Conservation (phyloP, 2,888 invertebrate genomes). For the Hybos culiciformis region DNA sequence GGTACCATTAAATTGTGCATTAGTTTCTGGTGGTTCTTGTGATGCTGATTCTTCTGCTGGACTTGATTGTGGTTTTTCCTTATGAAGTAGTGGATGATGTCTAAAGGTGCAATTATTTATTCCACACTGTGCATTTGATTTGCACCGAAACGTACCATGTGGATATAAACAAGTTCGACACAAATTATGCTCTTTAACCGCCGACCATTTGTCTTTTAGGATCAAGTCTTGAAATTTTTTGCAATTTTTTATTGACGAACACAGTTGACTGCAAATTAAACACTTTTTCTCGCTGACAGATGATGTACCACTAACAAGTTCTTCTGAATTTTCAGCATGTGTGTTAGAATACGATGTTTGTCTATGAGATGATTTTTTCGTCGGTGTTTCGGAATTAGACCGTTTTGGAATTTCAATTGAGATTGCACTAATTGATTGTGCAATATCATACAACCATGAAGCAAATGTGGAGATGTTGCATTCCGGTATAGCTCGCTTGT, state of each 20-base stretch:
- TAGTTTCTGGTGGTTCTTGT: too few species aligned
- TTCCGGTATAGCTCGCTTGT: slow-evolving; percentile 1
- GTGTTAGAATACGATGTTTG: too few species aligned
- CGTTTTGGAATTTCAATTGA: too few species aligned
- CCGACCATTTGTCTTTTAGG: not conserved
- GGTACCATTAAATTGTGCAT: too few species aligned
- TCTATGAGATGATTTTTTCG: too few species aligned
- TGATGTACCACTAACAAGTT: too few species aligned
- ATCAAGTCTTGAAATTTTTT: not conserved
- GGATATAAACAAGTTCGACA: too few species aligned
- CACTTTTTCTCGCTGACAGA: not conserved
- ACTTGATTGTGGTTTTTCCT: too few species aligned
- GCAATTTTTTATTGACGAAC: not conserved
- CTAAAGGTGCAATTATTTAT: slow-evolving; percentile 3
- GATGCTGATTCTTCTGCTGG: too few species aligned
- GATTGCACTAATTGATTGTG: slow-evolving; percentile 1
- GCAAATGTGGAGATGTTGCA: slow-evolving; percentile 3
- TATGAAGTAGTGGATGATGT: too few species aligned
- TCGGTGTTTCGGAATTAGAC: too few species aligned
- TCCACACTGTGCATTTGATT: slow-evolving; percentile 4
- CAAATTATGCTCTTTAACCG: slow-evolving; percentile 2
- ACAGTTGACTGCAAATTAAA: slow-evolving; percentile 1
- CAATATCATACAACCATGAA: slow-evolving; percentile 5
- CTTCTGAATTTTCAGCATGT: too few species aligned
- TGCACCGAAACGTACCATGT: not conserved